These are phyloP conservation scores for Pogoniulus pusillus DNA, from an alignment of 2,797 vertebrate species.

Conservation along the genomic window DNA sequence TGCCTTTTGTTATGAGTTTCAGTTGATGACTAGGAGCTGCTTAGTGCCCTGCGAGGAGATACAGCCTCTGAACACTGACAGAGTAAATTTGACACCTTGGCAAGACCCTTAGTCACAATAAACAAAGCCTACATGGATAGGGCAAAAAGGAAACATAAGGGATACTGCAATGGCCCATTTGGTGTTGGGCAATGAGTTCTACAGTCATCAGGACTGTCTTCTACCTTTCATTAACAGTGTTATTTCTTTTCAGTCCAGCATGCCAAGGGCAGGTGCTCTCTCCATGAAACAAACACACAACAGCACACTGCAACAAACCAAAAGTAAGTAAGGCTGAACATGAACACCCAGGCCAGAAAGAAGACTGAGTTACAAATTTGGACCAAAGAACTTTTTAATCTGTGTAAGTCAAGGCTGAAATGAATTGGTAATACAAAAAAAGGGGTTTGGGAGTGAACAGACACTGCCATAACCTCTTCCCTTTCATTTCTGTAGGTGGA, in stretches of 20 bases:
- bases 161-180: not conserved
- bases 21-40: not conserved
- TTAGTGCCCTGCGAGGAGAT: fast-evolving
- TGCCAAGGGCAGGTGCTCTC: not conserved
- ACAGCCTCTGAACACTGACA: fast-evolving
- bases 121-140: not conserved
- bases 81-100: not conserved
- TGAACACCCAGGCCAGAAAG: not conserved
- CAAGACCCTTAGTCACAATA: not conserved
- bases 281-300: not conserved
- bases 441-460: not conserved
- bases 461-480: not conserved
- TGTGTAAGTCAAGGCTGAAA: not conserved
- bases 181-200: not conserved
- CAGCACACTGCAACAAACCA: not conserved
- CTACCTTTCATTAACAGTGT: not conserved
- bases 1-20: not conserved
- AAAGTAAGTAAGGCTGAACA: not conserved
- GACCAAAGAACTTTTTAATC: not conserved
- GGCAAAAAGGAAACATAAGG: not conserved
- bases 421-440: not conserved
- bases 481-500: not conserved
- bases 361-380: not conserved
- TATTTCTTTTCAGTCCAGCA: not conserved
- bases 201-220: not conserved